phyloP scores from a whole-genome alignment of 2,797 vertebrate species.

The Echiichthys vipera region DNA sequence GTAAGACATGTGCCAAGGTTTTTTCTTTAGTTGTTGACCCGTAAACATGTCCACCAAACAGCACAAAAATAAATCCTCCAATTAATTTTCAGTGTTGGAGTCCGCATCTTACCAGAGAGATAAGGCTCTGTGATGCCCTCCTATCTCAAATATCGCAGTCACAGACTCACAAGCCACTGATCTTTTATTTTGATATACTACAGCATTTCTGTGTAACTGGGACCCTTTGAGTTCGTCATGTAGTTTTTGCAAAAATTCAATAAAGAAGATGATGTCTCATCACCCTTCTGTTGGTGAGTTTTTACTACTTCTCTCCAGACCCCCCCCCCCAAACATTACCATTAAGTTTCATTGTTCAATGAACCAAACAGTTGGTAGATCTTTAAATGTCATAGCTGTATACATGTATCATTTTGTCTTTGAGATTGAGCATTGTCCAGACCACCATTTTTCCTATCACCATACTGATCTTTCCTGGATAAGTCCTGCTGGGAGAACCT shows the following conservation, averaged over 20 bases:
- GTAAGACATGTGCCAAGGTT: conserved; percentile 10
- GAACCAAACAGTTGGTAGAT: conserved; percentile 30
- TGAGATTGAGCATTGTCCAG: conserved; percentile 1
- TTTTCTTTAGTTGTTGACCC: conserved; percentile 10
- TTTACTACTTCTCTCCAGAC: background rate
- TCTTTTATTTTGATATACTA: conserved; percentile 11
- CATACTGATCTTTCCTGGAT: conserved; percentile 16
- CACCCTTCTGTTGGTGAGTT: conserved; percentile 5
- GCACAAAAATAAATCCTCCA: conserved; percentile 41
- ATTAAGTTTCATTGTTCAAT: too few species aligned
- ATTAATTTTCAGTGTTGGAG: conserved; percentile 32
- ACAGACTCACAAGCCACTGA: conserved; percentile 16
- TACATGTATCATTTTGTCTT: conserved; percentile 22
- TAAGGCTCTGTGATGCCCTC: conserved; percentile 11
- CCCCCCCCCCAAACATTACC: too few species aligned
- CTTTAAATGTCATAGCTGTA: conserved; percentile 34
- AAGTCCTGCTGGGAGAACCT: conserved; percentile 2
- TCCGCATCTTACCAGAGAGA: conserved; percentile 38
- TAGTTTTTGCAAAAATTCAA: conserved; percentile 13
- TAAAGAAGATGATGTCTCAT: background rate
- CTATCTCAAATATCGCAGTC: conserved; percentile 32
- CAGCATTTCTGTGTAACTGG: background rate
- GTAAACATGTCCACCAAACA: conserved; percentile 35
- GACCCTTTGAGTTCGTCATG: conserved; percentile 1
- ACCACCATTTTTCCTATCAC: background rate